These are phyloP conservation scores for Bubo scandiacus DNA, from an alignment of 2,113 vertebrate genomes.

Conservation along the genomic window DNA sequence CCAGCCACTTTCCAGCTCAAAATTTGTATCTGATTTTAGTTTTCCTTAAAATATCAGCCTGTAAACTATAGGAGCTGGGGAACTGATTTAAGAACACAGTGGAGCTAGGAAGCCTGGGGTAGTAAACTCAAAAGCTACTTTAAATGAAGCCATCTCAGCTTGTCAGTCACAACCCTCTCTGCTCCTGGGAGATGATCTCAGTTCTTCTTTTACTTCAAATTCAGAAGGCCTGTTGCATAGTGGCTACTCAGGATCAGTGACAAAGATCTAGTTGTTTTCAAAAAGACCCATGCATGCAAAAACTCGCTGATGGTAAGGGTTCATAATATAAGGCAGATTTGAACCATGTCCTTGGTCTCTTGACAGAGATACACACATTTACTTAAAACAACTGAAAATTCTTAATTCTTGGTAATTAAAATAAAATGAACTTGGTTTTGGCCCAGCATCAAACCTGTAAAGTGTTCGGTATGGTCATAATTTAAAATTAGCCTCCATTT, in stretches of 20 bases:
- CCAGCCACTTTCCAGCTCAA: neutral
- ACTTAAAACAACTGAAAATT: conserved; percentile 6
- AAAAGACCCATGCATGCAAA: neutral
- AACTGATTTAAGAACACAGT: neutral
- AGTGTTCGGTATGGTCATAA: neutral
- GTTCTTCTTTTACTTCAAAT: neutral
- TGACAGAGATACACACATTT: neutral
- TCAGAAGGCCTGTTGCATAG: neutral
- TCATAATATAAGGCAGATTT: neutral
- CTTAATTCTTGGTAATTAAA: conserved; percentile 7
- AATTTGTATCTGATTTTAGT: neutral
- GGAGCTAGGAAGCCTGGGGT: neutral
- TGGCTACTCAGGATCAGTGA: neutral
- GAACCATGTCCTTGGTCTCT: neutral
- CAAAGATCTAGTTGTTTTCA: neutral
- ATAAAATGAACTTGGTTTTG: neutral
- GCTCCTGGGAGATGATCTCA: neutral
- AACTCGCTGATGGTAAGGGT: neutral
- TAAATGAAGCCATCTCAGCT: neutral
- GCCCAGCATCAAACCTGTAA: neutral
- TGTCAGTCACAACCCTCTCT: neutral
- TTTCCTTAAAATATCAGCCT: neutral
- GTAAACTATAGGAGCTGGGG: neutral
- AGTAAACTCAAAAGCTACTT: neutral
- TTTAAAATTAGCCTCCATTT: conserved; percentile 15